phyloP scores from a whole-genome alignment of 2,888 invertebrate species.

The Amblyteles armatorius region DNA sequence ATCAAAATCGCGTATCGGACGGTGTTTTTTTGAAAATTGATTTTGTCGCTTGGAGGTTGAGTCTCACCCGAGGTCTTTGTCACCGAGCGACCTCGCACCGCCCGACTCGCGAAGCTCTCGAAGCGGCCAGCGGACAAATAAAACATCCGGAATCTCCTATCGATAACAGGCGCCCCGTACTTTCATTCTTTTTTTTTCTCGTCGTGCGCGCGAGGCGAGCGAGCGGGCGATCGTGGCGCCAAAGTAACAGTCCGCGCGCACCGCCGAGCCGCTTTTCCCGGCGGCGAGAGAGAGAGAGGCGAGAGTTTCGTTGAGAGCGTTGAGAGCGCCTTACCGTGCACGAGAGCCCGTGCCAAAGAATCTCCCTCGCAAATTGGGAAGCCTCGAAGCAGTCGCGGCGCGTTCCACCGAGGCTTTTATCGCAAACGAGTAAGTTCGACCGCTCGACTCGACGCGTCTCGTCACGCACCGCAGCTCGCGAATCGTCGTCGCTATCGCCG shows the following conservation, averaged over 20 bases:
- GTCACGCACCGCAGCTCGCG: background rate
- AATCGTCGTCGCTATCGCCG: background rate
- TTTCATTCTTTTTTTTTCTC: background rate
- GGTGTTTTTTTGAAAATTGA: constrained; percentile 2
- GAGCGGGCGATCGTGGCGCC: constrained; percentile 14
- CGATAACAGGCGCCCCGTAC: background rate
- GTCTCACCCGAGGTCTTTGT: background rate
- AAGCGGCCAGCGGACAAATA: too few relatives aligned
- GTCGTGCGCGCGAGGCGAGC: background rate
- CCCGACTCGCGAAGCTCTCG: background rate
- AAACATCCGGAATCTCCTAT: background rate
- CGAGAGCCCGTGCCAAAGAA: constrained; percentile 21
- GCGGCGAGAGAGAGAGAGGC: background rate
- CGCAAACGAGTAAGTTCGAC: background rate
- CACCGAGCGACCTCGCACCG: background rate
- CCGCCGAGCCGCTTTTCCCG: background rate
- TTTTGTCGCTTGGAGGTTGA: constrained; percentile 14
- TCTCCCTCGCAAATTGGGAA: constrained; percentile 43
- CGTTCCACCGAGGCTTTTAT: background rate
- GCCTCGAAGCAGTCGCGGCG: background rate
- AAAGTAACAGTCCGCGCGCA: background rate
- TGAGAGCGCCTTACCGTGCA: background rate
- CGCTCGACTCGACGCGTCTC: background rate
- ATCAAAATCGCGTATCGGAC: background rate
- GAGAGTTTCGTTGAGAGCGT: background rate